Evolutionary conservation across 2,797 vertebrate genomes (phyloP), one percentile per base, ranked within the genome.

Genomic region (Staurois parvus): DNA sequence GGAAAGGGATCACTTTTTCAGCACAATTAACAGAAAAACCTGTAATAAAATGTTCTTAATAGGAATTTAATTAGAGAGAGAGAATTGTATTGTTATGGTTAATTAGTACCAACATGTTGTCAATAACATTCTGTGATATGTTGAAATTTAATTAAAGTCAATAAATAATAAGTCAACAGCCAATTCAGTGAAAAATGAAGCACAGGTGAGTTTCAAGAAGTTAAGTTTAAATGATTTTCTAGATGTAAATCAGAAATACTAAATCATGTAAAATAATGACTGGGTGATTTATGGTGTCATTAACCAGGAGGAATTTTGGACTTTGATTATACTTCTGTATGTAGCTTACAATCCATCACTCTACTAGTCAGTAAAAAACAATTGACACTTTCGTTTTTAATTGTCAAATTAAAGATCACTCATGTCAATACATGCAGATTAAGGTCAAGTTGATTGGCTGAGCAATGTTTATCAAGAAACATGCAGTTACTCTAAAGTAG

Each of bases 41-140:
- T 85, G n/a, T 34, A 85, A 85, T 80, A 66, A 75, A 85, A 69
- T 75, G 72, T n/a, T 30, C 28, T 45, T 85, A 85, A 85, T 85
- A 75, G 77, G 66, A 40, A 68, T 85, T 85, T 85, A 85, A 85
- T 81, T 85, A 79, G 70, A 81, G 37, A 72, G 52, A 30, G 30
- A 78, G 56, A 45, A 77, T 72, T 82, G 67, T 24, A 82, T 86
- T 83, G 74, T 86, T 86, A 82, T 67, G 24, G 85, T 37, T 86
- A 86, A 86, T 86, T 86, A 86, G 80, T 72, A 78, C 74, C 74
- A 73, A 68, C 74, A 83, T 42, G 80, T 56, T 82, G 85, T 83
- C 79, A 86, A 83, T 86, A 83, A 37, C 28, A 83, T 56, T 72
- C 29, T 64, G 17, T 37, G 68, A 78, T 72, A 77, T 86, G 79